Evolutionary conservation across 2,113 vertebrate species (phyloP).

Genomic region (Cariama cristata): DNA sequence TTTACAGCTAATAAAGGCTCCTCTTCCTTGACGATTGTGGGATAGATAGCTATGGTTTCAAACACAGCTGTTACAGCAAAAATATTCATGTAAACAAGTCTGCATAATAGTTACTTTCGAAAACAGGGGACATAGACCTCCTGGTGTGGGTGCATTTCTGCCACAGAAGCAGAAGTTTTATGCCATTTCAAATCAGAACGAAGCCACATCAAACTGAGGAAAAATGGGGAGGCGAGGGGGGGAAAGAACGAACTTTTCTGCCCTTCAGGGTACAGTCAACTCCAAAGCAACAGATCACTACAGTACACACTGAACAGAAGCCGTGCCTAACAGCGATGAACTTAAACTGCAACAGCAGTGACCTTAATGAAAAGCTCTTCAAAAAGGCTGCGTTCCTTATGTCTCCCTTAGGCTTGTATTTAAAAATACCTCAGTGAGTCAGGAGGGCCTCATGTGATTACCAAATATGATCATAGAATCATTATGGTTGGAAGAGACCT

Average conservation of each 20-base stretch:
- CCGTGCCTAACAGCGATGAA: neutral
- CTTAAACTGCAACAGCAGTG: neutral
- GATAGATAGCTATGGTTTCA: neutral
- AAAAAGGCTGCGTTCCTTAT: neutral
- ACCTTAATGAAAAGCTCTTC: neutral
- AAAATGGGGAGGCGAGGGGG: fast-evolving
- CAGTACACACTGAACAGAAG: neutral
- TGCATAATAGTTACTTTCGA: neutral
- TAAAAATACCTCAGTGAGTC: neutral
- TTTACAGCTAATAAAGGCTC: neutral
- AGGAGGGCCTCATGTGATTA: neutral
- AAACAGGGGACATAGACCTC: neutral
- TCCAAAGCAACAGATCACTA: neutral
- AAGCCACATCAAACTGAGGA: neutral
- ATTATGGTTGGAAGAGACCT: too few species aligned
- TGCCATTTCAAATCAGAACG: neutral
- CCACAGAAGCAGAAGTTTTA: neutral
- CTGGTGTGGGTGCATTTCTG: neutral
- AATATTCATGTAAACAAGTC: neutral
- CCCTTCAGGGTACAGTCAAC: neutral
- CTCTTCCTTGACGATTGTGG: neutral
- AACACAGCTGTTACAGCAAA: neutral
- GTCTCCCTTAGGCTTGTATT: neutral
- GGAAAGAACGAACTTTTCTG: neutral
- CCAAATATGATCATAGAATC: neutral